Conservation (phyloP, 1,140 invertebrate species). For the Adelges cooleyi region DNA sequence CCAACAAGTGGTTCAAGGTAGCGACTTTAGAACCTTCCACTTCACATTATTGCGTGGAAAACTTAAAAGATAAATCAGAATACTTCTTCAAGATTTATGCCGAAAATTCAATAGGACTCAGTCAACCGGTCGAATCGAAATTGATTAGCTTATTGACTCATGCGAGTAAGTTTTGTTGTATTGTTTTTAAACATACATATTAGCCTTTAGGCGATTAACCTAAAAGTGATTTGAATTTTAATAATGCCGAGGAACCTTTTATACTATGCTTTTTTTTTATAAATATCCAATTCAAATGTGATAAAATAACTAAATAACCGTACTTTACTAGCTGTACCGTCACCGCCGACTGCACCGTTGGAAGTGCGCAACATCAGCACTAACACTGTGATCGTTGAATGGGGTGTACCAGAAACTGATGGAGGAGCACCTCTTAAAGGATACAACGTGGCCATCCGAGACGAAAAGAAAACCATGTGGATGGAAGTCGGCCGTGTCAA, state of each 20-base stretch:
- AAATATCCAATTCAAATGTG: too few species aligned
- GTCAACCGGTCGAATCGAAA: constrained; percentile 64
- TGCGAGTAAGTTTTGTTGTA: constrained; percentile 69
- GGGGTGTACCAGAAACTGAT: constrained; percentile 86
- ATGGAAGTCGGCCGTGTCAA: constrained; percentile 83
- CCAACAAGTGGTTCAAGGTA: constrained; percentile 78
- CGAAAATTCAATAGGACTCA: constrained; percentile 78
- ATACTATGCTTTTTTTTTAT: too few species aligned
- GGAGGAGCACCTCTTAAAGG: constrained; percentile 80
- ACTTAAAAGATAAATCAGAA: constrained; percentile 78
- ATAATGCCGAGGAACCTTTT: too few species aligned
- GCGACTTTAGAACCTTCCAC: constrained; percentile 68
- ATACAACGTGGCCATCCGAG: constrained; percentile 86
- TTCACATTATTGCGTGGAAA: constrained; percentile 65
- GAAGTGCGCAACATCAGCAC: constrained; percentile 70
- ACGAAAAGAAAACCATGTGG: constrained; percentile 88
- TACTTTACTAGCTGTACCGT: constrained; percentile 57
- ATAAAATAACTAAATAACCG: neutral
- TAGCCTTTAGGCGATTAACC: neutral
- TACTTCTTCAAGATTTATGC: constrained; percentile 84
- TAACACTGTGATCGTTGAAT: constrained; percentile 77
- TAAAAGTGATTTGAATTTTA: too few species aligned
- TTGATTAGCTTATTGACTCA: constrained; percentile 79
- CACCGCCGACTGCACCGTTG: constrained; percentile 75
- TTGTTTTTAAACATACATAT: neutral